phyloP scores from a whole-genome alignment of 1,140 invertebrate species.

The Holcopasites calliopsidis region DNA sequence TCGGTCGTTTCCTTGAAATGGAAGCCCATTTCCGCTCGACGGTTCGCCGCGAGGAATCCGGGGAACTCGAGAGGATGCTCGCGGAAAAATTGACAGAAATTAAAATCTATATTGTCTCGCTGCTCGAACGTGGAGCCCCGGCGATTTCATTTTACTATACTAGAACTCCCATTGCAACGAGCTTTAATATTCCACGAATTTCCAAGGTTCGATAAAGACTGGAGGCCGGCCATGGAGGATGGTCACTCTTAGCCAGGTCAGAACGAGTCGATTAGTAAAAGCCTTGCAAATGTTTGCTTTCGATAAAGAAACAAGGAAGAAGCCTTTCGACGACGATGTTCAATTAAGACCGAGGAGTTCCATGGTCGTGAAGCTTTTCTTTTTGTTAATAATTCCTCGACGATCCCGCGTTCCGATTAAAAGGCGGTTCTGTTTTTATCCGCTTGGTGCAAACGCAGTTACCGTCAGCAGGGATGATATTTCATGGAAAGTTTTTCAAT shows the following conservation, averaged over 20 bases:
- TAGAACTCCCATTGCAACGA: background rate
- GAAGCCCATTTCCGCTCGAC: slow-evolving; percentile 22
- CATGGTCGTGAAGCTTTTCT: no score
- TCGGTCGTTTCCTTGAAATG: slow-evolving; percentile 11
- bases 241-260: background rate
- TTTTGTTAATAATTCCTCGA: no score
- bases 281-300: background rate
- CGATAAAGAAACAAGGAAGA: background rate
- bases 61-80: background rate
- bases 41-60: background rate
- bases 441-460: background rate
- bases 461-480: no score
- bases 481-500: background rate
- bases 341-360: background rate
- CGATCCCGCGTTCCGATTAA: background rate
- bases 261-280: background rate
- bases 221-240: no score
- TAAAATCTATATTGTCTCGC: slow-evolving; percentile 18
- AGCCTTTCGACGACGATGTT: background rate
- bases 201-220: no score
- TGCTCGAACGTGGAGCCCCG: background rate
- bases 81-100: background rate
- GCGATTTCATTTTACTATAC: slow-evolving; percentile 7
- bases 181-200: background rate
- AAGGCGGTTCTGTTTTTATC: background rate